Evolutionary conservation across 2,888 invertebrate genomes (phyloP).

Genomic region (Thalpophila matura): DNA sequence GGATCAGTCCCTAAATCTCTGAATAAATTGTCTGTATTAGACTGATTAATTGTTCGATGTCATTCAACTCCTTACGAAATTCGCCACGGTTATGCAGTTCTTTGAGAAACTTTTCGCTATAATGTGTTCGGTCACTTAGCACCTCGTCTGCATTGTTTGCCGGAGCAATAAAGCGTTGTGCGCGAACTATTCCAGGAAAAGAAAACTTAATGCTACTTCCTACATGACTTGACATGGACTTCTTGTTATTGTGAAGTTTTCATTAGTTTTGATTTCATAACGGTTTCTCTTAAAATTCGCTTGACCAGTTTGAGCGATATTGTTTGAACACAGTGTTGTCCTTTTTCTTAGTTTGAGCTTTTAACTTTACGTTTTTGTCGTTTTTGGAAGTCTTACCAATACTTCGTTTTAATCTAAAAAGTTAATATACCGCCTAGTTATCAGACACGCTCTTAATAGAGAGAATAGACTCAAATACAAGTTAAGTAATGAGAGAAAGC

Average conservation of each 20-base stretch:
- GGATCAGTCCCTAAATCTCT: no score
- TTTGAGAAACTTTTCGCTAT: slow-evolving; percentile 45
- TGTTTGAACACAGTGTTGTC: no score
- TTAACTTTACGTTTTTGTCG: no score
- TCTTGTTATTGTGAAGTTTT: slow-evolving; percentile 11
- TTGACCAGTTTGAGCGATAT: no score
- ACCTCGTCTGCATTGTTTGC: slow-evolving; percentile 92
- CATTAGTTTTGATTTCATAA: slow-evolving; percentile 1
- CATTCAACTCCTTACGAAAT: background rate
- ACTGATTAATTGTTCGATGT: background rate
- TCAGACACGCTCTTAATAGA: no score
- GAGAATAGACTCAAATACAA: no score
- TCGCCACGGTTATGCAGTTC: background rate
- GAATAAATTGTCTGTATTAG: no score
- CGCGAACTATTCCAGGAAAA: slow-evolving; percentile 50
- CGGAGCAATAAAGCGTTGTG: slow-evolving; percentile 91
- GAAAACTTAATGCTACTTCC: slow-evolving; percentile 16
- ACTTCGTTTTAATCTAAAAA: no score
- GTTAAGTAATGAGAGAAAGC: no score
- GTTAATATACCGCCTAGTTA: no score
- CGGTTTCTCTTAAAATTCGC: background rate
- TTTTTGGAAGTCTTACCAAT: no score
- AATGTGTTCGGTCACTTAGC: slow-evolving; percentile 88
- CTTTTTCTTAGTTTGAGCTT: background rate
- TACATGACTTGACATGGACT: slow-evolving; percentile 12